Evolutionary conservation across 2,797 vertebrate genomes (phyloP), one percentile per base, ranked within the genome.

Genomic region (Catamblyrhynchus diadema): DNA sequence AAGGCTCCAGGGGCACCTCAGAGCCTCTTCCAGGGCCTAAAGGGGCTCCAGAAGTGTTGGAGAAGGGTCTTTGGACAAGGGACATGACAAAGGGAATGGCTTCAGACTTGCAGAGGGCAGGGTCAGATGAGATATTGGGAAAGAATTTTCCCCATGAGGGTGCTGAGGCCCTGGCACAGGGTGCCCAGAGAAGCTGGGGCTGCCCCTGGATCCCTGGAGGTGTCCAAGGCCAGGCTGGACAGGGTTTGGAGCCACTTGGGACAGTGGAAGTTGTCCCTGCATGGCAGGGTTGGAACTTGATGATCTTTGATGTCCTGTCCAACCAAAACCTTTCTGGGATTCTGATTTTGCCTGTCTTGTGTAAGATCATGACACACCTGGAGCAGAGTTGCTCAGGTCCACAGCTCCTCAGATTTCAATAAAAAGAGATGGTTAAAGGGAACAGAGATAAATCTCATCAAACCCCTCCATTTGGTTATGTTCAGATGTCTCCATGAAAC

Each of bases 211-310:
- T 42, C 25, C 32, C 33, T 54, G 61, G 41, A 0, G 54, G 15
- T 20, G 33, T 0, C 32, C 47, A 54, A 61, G 47, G 10, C 25
- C 53, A 35, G 39, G 14, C 0, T 66, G 53, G 53, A 41, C 0
- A 0, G 18, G 10, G 3, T 9, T 60, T 16, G 54, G 19, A 67
- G 3, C 2, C 7, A 0, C 15, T 45, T 54, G 61, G 61, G 4
- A 0, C 0, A 1, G 22, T 24, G 32, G 4, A 0, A 74, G 3
- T 0, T 61, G 33, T 48, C 35, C 32, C 62, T 81, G 39, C 12
- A 2, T 47, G 15, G 15, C 18, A 60, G 8, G 6, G 8, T 0
- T 44, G 13, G 13, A 1, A 32, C 3, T 14, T 6, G 32, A 3
- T 42, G 19, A 2, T 1, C 5, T 37, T 62, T 17, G 2, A n/a